Evolutionary conservation across 2,797 vertebrate species (phyloP), one percentile per base, ranked within the genome.

Genomic region (Sardinella longiceps): DNA sequence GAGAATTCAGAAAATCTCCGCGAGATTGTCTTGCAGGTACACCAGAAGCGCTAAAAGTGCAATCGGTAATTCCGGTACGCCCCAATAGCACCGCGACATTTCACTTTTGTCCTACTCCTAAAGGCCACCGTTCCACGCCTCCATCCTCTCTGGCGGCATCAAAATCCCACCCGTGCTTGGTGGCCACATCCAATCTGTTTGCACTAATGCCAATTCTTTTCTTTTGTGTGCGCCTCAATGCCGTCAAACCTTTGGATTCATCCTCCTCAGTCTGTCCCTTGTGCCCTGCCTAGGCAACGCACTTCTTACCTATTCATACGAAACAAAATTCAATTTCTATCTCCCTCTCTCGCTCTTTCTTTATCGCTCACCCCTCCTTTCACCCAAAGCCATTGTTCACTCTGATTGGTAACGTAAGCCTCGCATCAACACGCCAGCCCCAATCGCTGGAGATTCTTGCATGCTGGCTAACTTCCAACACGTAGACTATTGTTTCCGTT

Each of bases 221-320:
- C 33, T 74, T 87, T 80, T 85, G 84, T 77, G 84, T 85, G 89
- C 85, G 81, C 87, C 87, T 45, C 82, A 85, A 84, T 83, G 82
- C 11, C 7, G 74, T 81, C 50, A 60, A 37, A 46, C 86, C 45
- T 45, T 88, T 83, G 87, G 85, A 87, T 88, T 66, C 87, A 58
- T 60, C 85, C 84, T 85, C 81, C 48, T 82, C 53, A 86, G 11
- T 53, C 33, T 37, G 51, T 51, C 81, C 51, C 81, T 20, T 51
- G 81, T 81, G 46, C 48, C 48, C 48, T 81, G 48, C 15, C 48
- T 30, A 81, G 48, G 81, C 46, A 81, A 56, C 46, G 81, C 80
- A 86, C 87, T 85, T 87, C 81, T 84, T 85, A 81, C 88, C 84
- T 80, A 85, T 86, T 90, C 51, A 82, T 80, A 87, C 87, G 85